These are phyloP conservation scores for Protophormia terraenovae DNA, from an alignment of 2,888 invertebrate species.

Conservation along the genomic window DNA sequence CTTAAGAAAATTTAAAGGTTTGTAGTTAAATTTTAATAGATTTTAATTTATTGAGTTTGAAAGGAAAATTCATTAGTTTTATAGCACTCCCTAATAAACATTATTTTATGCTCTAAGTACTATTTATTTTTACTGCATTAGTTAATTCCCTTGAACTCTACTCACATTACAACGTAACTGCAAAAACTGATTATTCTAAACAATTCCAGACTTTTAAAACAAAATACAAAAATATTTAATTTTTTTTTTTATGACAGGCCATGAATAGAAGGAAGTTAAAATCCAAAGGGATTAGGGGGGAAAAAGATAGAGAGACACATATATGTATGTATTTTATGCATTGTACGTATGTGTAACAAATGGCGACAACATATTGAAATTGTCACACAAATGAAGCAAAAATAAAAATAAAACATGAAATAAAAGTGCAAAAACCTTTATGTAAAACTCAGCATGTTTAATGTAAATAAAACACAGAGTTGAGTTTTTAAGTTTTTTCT, in stretches of 20 bases:
- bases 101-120: neutral
- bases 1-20: too few relatives aligned
- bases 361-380: constrained; percentile 41
- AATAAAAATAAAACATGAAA: constrained; percentile 12
- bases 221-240: neutral
- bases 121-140: constrained; percentile 33
- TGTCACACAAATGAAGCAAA: too few relatives aligned
- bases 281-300: neutral
- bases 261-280: neutral
- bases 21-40: too few relatives aligned
- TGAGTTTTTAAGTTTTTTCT: constrained; percentile 25
- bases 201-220: neutral
- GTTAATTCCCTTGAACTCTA: constrained; percentile 63
- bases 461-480: neutral
- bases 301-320: neutral
- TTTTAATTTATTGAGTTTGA: too few relatives aligned
- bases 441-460: constrained; percentile 24
- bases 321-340: neutral
- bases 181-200: neutral
- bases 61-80: too few relatives aligned
- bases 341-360: constrained; percentile 10
- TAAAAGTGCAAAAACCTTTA: constrained; percentile 49
- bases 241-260: neutral
- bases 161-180: constrained; percentile 48
- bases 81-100: too few relatives aligned